Evolutionary conservation across 2,888 invertebrate species (phyloP).

Genomic region (Conistra vaccinii): DNA sequence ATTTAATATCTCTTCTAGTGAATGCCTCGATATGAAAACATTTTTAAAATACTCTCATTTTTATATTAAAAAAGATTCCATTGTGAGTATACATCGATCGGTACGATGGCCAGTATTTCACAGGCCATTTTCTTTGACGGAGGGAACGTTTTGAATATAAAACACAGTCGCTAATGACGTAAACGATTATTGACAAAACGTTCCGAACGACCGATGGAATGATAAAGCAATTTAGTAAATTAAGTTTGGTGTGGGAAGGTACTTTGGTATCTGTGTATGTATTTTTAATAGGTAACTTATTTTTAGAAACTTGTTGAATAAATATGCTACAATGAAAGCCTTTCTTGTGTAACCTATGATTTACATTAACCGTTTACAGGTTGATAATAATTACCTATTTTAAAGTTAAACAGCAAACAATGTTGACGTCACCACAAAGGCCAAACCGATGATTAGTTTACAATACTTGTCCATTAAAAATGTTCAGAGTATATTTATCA

Average conservation of each 20-base stretch:
- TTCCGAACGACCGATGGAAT: slow-evolving; percentile 55
- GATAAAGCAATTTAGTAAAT: slow-evolving; percentile 60
- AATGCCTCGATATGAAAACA: slow-evolving; percentile 36
- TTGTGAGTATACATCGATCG: slow-evolving; percentile 61
- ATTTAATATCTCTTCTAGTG: slow-evolving; percentile 39
- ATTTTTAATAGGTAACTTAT: not conserved
- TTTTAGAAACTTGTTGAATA: not conserved
- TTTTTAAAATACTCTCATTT: slow-evolving; percentile 44
- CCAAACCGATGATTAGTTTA: slow-evolving; percentile 28
- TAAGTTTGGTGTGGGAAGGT: slow-evolving; percentile 23
- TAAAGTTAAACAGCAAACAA: not conserved
- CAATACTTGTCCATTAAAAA: slow-evolving; percentile 36
- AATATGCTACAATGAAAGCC: not conserved
- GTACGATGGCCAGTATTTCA: slow-evolving; percentile 63
- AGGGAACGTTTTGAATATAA: slow-evolving; percentile 75
- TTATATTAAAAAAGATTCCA: slow-evolving; percentile 59
- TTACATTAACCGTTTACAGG: not conserved
- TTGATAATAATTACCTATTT: not conserved
- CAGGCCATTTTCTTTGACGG: slow-evolving; percentile 70
- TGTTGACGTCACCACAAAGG: not conserved
- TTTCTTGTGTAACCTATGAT: not conserved
- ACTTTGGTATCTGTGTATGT: not conserved
- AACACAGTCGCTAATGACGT: slow-evolving; percentile 77
- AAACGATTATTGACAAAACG: slow-evolving; percentile 78
- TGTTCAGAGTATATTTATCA: slow-evolving; percentile 28